Evolutionary conservation across 2,797 vertebrate species (phyloP).

Genomic region (Sebastes nivosus): DNA sequence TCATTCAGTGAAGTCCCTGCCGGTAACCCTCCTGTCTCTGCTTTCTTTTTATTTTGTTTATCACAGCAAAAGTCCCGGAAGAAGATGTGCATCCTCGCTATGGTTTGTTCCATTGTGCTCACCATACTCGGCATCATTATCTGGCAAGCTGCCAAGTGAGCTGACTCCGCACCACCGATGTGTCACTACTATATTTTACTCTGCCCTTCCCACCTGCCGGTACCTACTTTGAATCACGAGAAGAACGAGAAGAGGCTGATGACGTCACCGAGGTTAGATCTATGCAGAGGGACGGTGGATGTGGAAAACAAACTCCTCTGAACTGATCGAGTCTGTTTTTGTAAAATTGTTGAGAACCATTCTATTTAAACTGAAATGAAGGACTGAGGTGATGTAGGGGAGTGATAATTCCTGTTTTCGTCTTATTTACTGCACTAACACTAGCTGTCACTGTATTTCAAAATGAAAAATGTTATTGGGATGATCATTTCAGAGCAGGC

Average conservation of each 20-base stretch:
- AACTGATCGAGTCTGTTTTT: conserved; percentile 66
- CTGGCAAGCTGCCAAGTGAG: conserved; percentile 78
- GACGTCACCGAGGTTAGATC: not conserved
- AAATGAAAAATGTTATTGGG: conserved; percentile 23
- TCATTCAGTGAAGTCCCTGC: not conserved
- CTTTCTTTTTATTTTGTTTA: conserved; percentile 12
- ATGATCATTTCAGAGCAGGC: conserved; percentile 13
- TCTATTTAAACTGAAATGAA: conserved; percentile 70
- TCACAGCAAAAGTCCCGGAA: conserved; percentile 94
- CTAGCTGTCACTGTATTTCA: conserved; percentile 59
- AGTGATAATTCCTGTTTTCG: conserved; percentile 24
- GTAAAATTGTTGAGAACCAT: conserved; percentile 72
- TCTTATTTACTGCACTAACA: conserved; percentile 73
- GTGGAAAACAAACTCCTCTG: conserved; percentile 54
- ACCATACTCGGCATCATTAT: conserved; percentile 85
- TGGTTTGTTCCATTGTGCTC: conserved; percentile 83
- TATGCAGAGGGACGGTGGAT: not conserved
- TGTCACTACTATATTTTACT: conserved; percentile 47
- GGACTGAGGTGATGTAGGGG: not conserved
- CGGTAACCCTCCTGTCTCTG: conserved; percentile 12
- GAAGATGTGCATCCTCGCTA: conserved; percentile 94
- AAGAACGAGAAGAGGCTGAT: conserved; percentile 14
- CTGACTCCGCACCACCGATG: not conserved
- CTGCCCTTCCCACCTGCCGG: conserved; percentile 34
- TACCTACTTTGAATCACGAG: conserved; percentile 33